Evolutionary conservation across 2,888 invertebrate genomes (phyloP).

Genomic region (Dendrolimus pini): DNA sequence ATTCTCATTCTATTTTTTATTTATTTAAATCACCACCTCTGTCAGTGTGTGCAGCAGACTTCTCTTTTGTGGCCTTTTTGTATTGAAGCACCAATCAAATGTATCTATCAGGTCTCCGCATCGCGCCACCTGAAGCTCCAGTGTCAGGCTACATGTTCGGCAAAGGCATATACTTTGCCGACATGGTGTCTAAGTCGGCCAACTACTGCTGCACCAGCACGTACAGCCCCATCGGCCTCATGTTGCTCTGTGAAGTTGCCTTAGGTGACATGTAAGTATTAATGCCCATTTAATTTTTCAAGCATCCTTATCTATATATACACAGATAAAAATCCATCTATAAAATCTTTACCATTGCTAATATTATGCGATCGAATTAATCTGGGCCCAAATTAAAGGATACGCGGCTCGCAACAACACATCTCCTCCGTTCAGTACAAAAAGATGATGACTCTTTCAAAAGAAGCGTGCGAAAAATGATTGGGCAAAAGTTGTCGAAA

Average conservation of each 20-base stretch:
- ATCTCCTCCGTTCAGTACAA: slow-evolving; percentile 1
- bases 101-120: slow-evolving; percentile 83
- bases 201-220: slow-evolving; percentile 93
- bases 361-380: slow-evolving; percentile 1
- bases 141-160: slow-evolving; percentile 98
- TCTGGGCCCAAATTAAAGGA: slow-evolving; percentile 2
- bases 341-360: not conserved
- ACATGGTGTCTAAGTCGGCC: slow-evolving; percentile 99
- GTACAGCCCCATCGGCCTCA: slow-evolving; percentile 83
- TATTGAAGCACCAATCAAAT: too few species aligned
- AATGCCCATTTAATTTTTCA: not conserved
- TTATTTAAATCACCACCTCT: too few species aligned
- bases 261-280: slow-evolving; percentile 90
- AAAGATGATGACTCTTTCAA: slow-evolving; percentile 4
- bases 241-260: slow-evolving; percentile 97
- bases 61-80: too few species aligned
- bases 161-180: slow-evolving; percentile 98
- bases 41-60: too few species aligned
- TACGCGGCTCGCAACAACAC: slow-evolving; percentile 3
- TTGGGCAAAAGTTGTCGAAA: slow-evolving; percentile 5
- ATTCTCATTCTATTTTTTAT: too few species aligned
- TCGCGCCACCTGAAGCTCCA: slow-evolving; percentile 99
- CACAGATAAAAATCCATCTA: too few species aligned
- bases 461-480: slow-evolving; percentile 5
- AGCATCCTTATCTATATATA: not conserved